A percentile compares a stretch with the other conserved stretches of the same genome.
Evolutionary conservation across 2,113 vertebrate species (phyloP).

Genomic region (Nothoprocta perdicaria): DNA sequence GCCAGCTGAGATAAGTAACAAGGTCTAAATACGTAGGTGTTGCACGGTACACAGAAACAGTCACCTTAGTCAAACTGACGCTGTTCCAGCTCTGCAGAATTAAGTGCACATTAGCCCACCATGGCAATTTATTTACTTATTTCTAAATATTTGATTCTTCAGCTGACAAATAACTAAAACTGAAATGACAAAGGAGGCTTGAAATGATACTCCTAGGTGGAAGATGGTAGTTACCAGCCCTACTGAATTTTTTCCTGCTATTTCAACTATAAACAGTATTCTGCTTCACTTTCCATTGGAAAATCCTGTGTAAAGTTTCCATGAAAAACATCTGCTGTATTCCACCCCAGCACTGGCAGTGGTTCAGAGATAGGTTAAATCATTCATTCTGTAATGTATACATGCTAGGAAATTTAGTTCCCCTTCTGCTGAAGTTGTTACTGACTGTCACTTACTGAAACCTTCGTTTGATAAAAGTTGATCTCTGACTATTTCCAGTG

Average conservation of each 20-base stretch:
- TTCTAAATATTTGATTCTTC: background rate
- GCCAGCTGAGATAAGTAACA: constrained; percentile 24
- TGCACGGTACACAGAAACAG: background rate
- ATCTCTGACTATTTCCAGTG: constrained; percentile 7
- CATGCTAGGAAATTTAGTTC: constrained; percentile 36
- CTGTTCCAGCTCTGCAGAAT: constrained; percentile 4
- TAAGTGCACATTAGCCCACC: background rate
- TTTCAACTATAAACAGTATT: constrained; percentile 17
- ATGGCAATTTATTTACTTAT: background rate
- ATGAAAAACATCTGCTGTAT: constrained; percentile 58
- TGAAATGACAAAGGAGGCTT: background rate
- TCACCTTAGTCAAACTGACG: constrained; percentile 5
- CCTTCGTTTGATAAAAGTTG: background rate
- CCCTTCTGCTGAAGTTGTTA: constrained; percentile 56
- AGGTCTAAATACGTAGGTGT: background rate
- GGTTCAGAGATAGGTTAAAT: constrained; percentile 13
- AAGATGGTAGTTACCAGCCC: background rate
- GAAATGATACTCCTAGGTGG: background rate
- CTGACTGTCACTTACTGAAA: constrained; percentile 6
- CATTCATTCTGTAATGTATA: constrained; percentile 22
- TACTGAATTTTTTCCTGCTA: constrained; percentile 1
- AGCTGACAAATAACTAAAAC: background rate
- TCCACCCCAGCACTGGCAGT: constrained; percentile 52
- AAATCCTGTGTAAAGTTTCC: constrained; percentile 56
- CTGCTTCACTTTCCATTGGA: constrained; percentile 44